Percentiles rank a stretch among this genome's conserved stretches.
Evolutionary conservation across 2,113 vertebrate genomes (phyloP).

Genomic region (Porphyrio hochstetteri): DNA sequence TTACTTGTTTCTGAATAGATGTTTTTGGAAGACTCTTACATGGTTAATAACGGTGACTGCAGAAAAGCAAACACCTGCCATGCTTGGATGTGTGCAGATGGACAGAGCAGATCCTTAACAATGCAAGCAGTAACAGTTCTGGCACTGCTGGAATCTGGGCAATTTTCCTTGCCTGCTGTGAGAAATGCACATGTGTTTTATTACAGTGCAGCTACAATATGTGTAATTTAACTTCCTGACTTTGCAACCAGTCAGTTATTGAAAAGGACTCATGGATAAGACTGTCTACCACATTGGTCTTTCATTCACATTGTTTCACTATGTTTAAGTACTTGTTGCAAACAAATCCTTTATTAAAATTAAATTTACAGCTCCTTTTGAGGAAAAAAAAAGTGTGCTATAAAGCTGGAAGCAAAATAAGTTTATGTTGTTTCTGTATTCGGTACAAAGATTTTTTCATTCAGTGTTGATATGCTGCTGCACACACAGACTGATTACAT

Average conservation of each 20-base stretch:
- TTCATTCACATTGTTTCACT: background rate
- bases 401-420: background rate
- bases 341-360: background rate
- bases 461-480: background rate
- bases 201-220: background rate
- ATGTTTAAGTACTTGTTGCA: background rate
- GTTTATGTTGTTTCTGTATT: background rate
- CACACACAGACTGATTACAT: background rate
- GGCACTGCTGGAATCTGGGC: background rate
- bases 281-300: background rate
- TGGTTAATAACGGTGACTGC: background rate
- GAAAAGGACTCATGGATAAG: background rate
- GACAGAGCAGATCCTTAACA: background rate
- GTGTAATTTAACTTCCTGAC: slow-evolving; percentile 18
- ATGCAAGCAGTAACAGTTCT: background rate
- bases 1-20: background rate
- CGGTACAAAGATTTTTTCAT: background rate
- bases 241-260: background rate
- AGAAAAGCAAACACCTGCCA: background rate
- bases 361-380: background rate
- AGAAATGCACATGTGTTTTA: background rate
- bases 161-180: background rate
- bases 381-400: background rate
- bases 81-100: background rate
- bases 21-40: background rate